Evolutionary conservation across 2,888 invertebrate genomes (phyloP), one percentile per base, ranked within the genome.

Genomic region (Dasysyrphus tricinctus): DNA sequence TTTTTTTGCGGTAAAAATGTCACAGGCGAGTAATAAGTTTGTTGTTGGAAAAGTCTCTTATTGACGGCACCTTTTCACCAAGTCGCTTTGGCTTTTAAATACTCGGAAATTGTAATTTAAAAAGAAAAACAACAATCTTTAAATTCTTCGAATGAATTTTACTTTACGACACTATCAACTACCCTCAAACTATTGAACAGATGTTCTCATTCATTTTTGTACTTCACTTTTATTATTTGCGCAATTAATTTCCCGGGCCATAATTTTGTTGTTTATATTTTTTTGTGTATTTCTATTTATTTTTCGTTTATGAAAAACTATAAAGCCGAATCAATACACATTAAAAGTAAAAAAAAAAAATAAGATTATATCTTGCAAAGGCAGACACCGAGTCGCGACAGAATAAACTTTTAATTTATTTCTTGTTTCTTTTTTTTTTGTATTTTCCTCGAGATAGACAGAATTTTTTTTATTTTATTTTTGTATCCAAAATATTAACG

Each of bases 211-310:
- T 75, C 75, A 63, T 54, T 61, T 39, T 59, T 14, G 2, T 24
- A 42, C 29, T 39, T 37, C 32, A 59, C 57, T 39, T 59, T 39
- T 29, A n/a, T n/a, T n/a, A 12, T 59, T 37, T 39, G 5, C 14
- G 42, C 56, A 75, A 75, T 76, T 70, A 76, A 47, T 80, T 76
- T 76, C 32, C 80, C 76, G 63, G 74, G 24, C 56, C 29, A 44
- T 70, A 69, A 54, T 24, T 24, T 24, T 24, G 1, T 24, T n/a
- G 16, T 14, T 5, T 61, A 19, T 65, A 14, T 12, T n/a, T 42
- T 16, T 24, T 75, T 47, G n/a, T n/a, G n/a, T 11, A 5, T 65
- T 49, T 16, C 56, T 44, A 16, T 59, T 47, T 29, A 1, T 2
- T 16, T 65, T 4, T 14, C 32, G 5, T 49, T 65, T 12, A n/a